Evolutionary conservation across 2,797 vertebrate genomes (phyloP).

Genomic region (Peromyscus aztecus): DNA sequence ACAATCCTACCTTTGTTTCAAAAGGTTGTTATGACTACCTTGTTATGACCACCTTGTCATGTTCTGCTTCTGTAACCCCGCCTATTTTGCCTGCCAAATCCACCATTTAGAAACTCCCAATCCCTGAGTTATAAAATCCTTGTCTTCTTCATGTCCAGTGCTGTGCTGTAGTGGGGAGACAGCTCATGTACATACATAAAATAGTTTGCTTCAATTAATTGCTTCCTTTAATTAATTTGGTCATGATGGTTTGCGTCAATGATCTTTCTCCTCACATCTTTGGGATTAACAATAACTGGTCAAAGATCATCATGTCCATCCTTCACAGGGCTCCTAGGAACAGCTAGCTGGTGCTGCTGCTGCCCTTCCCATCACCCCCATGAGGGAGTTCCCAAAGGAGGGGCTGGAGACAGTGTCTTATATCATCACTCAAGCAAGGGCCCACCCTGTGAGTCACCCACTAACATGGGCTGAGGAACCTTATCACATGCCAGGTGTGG

Average conservation of each 20-base stretch:
- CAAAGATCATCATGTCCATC: accelerated
- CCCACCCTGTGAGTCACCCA: constrained; percentile 66
- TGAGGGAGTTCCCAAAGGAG: not conserved
- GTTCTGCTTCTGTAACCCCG: not conserved
- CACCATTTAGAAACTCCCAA: not conserved
- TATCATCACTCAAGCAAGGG: not conserved
- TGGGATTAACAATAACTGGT: not conserved
- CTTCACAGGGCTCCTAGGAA: not conserved
- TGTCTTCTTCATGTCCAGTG: not conserved
- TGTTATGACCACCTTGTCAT: not conserved
- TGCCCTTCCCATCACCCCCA: accelerated
- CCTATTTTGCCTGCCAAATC: not conserved
- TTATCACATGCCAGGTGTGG: constrained; percentile 1
- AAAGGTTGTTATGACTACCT: not conserved
- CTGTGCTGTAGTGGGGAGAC: not conserved
- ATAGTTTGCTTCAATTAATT: not conserved
- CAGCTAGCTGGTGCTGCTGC: not conserved
- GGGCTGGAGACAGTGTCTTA: not conserved
- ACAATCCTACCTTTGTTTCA: not conserved
- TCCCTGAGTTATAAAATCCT: not conserved
- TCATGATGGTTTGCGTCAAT: too few species aligned
- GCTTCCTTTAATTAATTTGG: not conserved
- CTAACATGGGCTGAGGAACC: not conserved
- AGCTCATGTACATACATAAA: not conserved
- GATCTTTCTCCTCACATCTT: not conserved